Percentiles rank a stretch among this genome's conserved stretches.
Evolutionary conservation across 2,797 vertebrate species (phyloP).

Genomic region (Betta splendens): DNA sequence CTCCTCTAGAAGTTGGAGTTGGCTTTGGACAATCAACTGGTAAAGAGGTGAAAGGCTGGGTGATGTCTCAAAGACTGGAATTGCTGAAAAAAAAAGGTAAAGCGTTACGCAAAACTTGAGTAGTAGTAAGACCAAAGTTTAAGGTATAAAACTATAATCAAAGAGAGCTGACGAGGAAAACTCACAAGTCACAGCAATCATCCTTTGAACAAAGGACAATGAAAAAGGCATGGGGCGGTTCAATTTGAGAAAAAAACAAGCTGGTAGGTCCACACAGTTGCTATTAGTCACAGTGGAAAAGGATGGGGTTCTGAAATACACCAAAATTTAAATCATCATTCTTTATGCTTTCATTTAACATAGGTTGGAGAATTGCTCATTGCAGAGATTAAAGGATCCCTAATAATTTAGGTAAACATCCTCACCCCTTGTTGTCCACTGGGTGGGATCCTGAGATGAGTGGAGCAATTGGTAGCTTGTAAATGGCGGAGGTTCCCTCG

Average conservation of each 20-base stretch:
- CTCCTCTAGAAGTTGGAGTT: conserved; percentile 87
- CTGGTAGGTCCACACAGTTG: conserved; percentile 98
- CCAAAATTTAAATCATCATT: conserved; percentile 12
- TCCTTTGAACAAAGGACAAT: conserved; percentile 91
- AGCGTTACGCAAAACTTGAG: neutral
- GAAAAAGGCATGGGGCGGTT: conserved; percentile 94
- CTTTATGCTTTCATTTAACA: neutral
- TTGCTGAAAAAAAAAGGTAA: conserved; percentile 76
- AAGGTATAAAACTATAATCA: neutral
- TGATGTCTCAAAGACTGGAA: conserved; percentile 88
- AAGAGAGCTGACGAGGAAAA: conserved; percentile 1
- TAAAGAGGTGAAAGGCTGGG: conserved; percentile 89
- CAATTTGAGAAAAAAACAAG: conserved; percentile 97
- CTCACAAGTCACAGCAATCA: conserved; percentile 90
- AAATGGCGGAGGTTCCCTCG: conserved; percentile 90
- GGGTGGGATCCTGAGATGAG: conserved; percentile 97
- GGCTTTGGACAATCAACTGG: conserved; percentile 93
- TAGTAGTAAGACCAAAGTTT: neutral
- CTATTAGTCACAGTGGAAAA: conserved; percentile 95
- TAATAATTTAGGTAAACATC: neutral
- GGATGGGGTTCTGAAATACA: conserved; percentile 88
- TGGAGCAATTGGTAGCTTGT: conserved; percentile 96
- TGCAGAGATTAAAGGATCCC: neutral
- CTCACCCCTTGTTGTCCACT: conserved; percentile 95
- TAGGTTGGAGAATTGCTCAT: neutral